These are phyloP conservation scores for Andrena fulva DNA, from an alignment of 2,888 invertebrate genomes.

Conservation along the genomic window DNA sequence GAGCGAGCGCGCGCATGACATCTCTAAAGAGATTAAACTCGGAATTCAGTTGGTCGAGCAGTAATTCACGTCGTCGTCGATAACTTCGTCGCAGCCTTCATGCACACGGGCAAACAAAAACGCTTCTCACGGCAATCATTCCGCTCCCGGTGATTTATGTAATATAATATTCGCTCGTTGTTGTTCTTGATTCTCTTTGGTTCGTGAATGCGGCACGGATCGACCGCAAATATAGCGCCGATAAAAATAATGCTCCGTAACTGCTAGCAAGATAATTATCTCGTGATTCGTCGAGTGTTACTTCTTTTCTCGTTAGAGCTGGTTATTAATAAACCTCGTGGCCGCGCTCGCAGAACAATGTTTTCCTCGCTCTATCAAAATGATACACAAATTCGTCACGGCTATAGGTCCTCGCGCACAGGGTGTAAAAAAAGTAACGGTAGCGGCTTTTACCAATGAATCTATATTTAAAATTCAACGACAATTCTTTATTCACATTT, in stretches of 20 bases:
- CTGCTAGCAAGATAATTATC: slow-evolving; percentile 51
- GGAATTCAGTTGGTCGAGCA: slow-evolving; percentile 36
- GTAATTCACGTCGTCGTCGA: slow-evolving; percentile 59
- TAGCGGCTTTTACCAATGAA: no score
- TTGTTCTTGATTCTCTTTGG: slow-evolving; percentile 44
- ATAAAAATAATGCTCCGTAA: slow-evolving; percentile 48
- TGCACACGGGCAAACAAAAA: slow-evolving; percentile 37
- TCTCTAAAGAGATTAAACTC: slow-evolving; percentile 48
- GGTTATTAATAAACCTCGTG: slow-evolving; percentile 32
- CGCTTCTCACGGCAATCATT: slow-evolving; percentile 56
- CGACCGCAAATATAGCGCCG: slow-evolving; percentile 42
- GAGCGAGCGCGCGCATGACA: slow-evolving; percentile 19
- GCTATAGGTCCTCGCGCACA: no score
- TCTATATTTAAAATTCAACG: no score
- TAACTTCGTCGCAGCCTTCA: slow-evolving; percentile 42
- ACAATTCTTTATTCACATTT: not conserved
- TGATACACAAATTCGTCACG: slow-evolving; percentile 17
- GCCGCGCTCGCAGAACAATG: not conserved
- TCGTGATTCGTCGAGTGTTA: slow-evolving; percentile 33
- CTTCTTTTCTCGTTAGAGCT: slow-evolving; percentile 19
- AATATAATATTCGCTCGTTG: slow-evolving; percentile 56
- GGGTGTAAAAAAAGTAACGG: no score
- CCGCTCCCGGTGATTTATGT: slow-evolving; percentile 46
- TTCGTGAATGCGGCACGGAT: slow-evolving; percentile 24
- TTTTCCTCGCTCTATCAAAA: not conserved